Evolutionary conservation across 2,113 vertebrate genomes (phyloP), one percentile per base, ranked within the genome.

Genomic region (Cebus imitator): DNA sequence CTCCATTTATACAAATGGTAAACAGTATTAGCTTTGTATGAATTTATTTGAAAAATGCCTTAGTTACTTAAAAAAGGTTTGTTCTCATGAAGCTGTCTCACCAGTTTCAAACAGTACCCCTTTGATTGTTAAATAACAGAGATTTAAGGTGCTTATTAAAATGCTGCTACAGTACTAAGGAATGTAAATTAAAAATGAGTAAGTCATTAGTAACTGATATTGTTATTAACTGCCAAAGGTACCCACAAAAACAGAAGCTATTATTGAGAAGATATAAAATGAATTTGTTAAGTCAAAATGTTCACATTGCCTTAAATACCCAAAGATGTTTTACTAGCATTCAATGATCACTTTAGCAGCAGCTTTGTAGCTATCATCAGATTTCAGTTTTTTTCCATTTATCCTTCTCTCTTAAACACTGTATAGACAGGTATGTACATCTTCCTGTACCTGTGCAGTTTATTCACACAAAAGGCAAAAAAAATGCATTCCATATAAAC

Each of bases 111-210:
- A 96, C 3, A 78, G 85, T 48, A 81, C 27, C 85, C 18, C 87
- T 70, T 40, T 32, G 45, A 27, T 48, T 68, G 20, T 61, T 90
- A 79, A 82, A 66, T 48, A 81, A 91, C 20, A 68, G 48, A 58
- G 78, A 68, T 11, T 73, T 20, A 64, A 79, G 79, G 57, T 45
- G 4, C 43, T 78, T 32, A 93, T 79, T 52, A 90, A 40, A 83
- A 79, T 32, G 68, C 20, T 35, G 57, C 32, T 66, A 43, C 20
- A 76, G 11, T 88, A 40, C 16, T 88, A 57, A 81, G 32, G 6
- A 88, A 91, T 25, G 21, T 43, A 78, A 88, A 84, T 3, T 90
- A 11, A 96, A 95, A 94, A 83, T 48, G 37, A 97, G 4, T 48
- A 85, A 91, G 68, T 93, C 84, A 72, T 80, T 92, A 94, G 82